Percentiles rank a stretch among this genome's conserved stretches.
Evolutionary conservation across 1,140 invertebrate genomes (phyloP).

Genomic region (Drosophila malerkotliana): DNA sequence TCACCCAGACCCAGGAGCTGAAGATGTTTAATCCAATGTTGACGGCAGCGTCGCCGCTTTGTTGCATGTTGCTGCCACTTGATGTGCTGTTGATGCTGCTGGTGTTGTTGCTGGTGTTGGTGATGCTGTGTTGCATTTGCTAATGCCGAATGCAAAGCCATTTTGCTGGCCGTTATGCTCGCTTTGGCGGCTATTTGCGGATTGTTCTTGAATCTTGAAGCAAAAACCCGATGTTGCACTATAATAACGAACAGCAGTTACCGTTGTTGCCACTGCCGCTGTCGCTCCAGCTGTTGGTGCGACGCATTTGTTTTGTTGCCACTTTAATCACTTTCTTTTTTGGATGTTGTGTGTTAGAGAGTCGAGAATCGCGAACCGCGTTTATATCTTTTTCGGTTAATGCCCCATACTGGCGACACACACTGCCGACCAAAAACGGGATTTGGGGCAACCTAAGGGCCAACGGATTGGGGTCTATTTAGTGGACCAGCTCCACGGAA

Average conservation of each 20-base stretch:
- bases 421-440: background rate
- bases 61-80: constrained; percentile 53
- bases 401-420: background rate
- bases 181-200: constrained; percentile 16
- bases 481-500: background rate
- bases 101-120: constrained; percentile 18
- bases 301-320: constrained; percentile 60
- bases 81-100: constrained; percentile 31
- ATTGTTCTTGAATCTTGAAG: constrained; percentile 15
- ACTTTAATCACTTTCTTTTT: constrained; percentile 24
- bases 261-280: constrained; percentile 14
- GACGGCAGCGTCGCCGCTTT: constrained; percentile 58
- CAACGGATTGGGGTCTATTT: background rate
- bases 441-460: constrained; percentile 1
- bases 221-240: constrained; percentile 17
- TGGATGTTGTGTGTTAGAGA: background rate
- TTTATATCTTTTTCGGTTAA: background rate
- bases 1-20: constrained; percentile 60
- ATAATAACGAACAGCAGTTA: constrained; percentile 21
- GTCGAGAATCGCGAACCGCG: constrained; percentile 8
- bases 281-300: constrained; percentile 34
- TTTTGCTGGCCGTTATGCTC: constrained; percentile 32
- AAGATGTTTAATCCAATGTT: constrained; percentile 74
- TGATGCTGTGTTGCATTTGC: constrained; percentile 17
- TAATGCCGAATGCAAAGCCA: constrained; percentile 45